Base-by-base conservation (phyloP, 1,140 invertebrate species). In the Condylostylus longicornis region DNA sequence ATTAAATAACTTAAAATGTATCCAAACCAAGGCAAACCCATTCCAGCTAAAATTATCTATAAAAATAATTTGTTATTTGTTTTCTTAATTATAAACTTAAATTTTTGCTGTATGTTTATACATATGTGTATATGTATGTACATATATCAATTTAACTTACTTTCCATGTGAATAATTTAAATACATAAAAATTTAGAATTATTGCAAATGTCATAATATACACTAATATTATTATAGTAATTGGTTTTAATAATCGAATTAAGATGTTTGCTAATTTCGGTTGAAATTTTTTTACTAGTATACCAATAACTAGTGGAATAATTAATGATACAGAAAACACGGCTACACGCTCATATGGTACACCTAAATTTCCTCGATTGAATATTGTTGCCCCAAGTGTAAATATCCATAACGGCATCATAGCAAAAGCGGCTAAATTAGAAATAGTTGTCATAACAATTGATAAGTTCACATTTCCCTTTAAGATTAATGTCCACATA, bases 401-500 rank as follows among this genome's bases (percentile, higher is more conserved):
- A 54, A 90, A 87, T 20, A 93, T 64, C 90, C 90, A 96, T 2
- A 87, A 56, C 1, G 90, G 90, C 71, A 96, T 90, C 67, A 91
- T 81, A 84, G 83, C 77, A 56, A 89, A 80, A 3, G 83, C 74
- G 21, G 73, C 70, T 12, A 87, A 45, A 5, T 80, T 89, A 36
- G 81, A 83, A 40, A 91, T 69, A 29, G 86, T 78, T 0, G 89
- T 94, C 85, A 93, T 88, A 15, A 86, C 79, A 30, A 94, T 71
- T 4, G 82, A 88, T 13, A 93, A 66, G 65, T 87, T 76, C 1
- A 91, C 65, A 64, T 91, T 91, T 8, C 86, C 88, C 23, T 75
- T 79, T 1, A 94, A 58, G 19, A 89, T 68, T 42, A 82, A 70
- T 2, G 86, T 88, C 87, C 88, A 93, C 48, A 91, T 86, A 55